These are phyloP conservation scores for Leptopilina syphax DNA, from an alignment of 2,888 invertebrate species.

Conservation along the genomic window DNA sequence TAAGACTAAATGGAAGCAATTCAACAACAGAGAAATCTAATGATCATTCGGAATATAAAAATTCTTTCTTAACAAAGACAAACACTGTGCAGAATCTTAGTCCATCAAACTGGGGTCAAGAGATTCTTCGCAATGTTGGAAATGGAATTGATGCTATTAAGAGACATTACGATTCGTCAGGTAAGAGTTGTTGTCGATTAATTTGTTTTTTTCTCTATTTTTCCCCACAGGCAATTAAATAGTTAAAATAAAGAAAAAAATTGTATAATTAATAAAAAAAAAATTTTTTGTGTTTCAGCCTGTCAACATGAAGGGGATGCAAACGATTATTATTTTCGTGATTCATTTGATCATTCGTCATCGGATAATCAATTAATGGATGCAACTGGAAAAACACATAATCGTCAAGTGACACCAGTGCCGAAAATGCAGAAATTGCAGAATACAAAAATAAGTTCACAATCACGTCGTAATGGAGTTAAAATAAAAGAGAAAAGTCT, in stretches of 20 bases:
- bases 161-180: slow-evolving; percentile 29
- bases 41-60: neutral
- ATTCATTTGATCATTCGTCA: slow-evolving; percentile 88
- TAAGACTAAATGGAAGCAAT: slow-evolving; percentile 46
- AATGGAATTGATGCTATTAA: slow-evolving; percentile 41
- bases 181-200: slow-evolving; percentile 9
- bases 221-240: neutral
- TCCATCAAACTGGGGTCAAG: slow-evolving; percentile 23
- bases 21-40: neutral
- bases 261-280: slow-evolving; percentile 13
- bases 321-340: slow-evolving; percentile 85
- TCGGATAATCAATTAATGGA: slow-evolving; percentile 85
- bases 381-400: slow-evolving; percentile 69
- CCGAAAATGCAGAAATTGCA: slow-evolving; percentile 75
- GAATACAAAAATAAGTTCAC: slow-evolving; percentile 69
- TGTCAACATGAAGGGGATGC: slow-evolving; percentile 72
- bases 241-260: neutral
- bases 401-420: slow-evolving; percentile 72
- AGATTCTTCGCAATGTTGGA: slow-evolving; percentile 13
- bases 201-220: slow-evolving; percentile 2
- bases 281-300: slow-evolving; percentile 66
- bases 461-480: slow-evolving; percentile 57
- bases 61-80: slow-evolving; percentile 36
- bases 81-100: slow-evolving; percentile 24
- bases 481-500: slow-evolving; percentile 67